These are phyloP conservation scores for Atta colombica DNA, from an alignment of 1,140 invertebrate genomes.

Conservation along the genomic window DNA sequence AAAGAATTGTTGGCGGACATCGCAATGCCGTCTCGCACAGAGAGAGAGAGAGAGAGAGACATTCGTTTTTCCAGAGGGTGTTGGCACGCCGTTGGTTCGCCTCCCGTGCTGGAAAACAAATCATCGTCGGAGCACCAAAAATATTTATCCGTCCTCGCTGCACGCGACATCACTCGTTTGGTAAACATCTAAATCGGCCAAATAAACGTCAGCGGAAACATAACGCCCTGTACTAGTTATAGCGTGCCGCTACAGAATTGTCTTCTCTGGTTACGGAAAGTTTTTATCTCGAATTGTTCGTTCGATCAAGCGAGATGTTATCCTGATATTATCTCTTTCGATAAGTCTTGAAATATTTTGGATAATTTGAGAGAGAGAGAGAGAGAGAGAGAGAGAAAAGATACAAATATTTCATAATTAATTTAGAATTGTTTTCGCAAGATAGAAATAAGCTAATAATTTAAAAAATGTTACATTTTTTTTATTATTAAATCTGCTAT, in stretches of 20 bases:
- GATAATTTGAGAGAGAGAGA: neutral
- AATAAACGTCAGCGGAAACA: constrained; percentile 65
- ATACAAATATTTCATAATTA: neutral
- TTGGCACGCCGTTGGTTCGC: constrained; percentile 12
- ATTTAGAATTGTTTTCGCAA: neutral
- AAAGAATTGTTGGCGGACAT: neutral
- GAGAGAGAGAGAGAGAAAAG: no score
- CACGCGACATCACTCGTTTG: constrained; percentile 52
- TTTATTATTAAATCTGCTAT: neutral
- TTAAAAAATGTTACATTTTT: neutral
- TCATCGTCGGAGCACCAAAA: constrained; percentile 31
- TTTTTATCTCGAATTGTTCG: constrained; percentile 64
- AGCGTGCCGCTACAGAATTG: constrained; percentile 35
- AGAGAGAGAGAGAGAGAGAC: constrained; percentile 12
- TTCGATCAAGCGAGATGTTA: neutral
- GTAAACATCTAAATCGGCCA: constrained; percentile 70
- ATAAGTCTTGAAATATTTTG: neutral
- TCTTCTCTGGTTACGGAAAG: constrained; percentile 42
- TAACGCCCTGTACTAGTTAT: constrained; percentile 10
- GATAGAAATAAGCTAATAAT: neutral
- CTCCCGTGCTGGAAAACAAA: constrained; percentile 34
- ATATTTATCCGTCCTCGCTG: constrained; percentile 59
- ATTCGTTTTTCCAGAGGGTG: constrained; percentile 39
- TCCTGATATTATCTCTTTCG: neutral
- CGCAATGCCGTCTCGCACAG: neutral